Base-by-base conservation (phyloP, 2,797 vertebrate species). In the Sebastiscus albofasciatus region DNA sequence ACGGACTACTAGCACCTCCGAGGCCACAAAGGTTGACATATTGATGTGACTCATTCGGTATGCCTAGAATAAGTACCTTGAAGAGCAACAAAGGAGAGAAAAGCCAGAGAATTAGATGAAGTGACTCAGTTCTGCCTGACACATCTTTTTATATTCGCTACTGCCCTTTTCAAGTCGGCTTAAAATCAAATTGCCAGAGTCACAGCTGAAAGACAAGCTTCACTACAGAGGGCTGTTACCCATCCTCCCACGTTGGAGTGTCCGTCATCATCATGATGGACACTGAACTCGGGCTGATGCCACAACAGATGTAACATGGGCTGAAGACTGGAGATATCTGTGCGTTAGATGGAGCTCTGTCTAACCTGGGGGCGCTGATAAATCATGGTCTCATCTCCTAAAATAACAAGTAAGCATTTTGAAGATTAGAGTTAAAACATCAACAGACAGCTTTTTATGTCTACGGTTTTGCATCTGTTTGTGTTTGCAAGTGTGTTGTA, bases 111-210 rank as follows among this genome's bases (percentile, higher is more conserved):
- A 83, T 90, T 72, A 82, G 54, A 81, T 76, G 58, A 88, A 88
- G 76, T 90, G 92, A 93, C 77, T 92, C 87, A 91, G 55, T 79
- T 82, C 72, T 84, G 85, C 72, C 72, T 85, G 72, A 91, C 79
- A 68, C 85, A 79, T 87, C 55, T 88, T 86, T 49, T 87, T 82
- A 77, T 65, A 84, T 87, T 84, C 60, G 24, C 58, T 46, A 71
- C 56, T 90, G 90, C 87, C 90, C 94, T 94, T 95, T 93, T 94
- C 93, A 93, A 85, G 77, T 88, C 80, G 0, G 73, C 79, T 94
- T 92, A 91, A 87, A 88, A 91, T 92, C 92, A 93, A 84, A 87
- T 74, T 52, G 33, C 70, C 42, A 69, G 59, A 82, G 84, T 77
- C 70, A 67, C 68, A 61, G 67, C 71, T 86, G 79, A 91, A 77